Conservation (phyloP, 1,140 invertebrate species). For the Zaprionus ghesquierei region DNA sequence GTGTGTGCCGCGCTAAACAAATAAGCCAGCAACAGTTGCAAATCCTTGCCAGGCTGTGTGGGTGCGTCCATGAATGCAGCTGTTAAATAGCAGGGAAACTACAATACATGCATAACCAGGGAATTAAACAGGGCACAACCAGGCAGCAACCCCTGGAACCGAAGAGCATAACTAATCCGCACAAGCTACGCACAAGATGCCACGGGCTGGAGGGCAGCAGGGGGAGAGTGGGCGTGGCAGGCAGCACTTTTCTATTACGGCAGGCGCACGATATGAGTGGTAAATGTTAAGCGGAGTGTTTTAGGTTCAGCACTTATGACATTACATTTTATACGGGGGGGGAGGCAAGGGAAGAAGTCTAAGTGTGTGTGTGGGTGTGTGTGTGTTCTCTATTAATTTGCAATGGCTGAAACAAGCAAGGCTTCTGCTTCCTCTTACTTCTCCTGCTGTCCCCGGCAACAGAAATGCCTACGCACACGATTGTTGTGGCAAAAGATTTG, state of each 20-base stretch:
- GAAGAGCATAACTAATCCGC: slow-evolving; percentile 78
- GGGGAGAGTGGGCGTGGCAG: not conserved
- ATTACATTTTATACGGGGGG: slow-evolving; percentile 68
- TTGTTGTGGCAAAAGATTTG: slow-evolving; percentile 75
- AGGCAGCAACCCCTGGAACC: slow-evolving; percentile 30
- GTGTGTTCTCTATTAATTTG: slow-evolving; percentile 76
- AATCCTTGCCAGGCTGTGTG: slow-evolving; percentile 22
- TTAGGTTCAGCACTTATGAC: slow-evolving; percentile 79
- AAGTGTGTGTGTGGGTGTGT: slow-evolving; percentile 17
- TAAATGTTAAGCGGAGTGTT: slow-evolving; percentile 73
- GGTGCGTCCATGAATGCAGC: slow-evolving; percentile 72
- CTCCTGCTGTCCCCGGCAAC: slow-evolving; percentile 1
- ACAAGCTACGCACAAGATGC: slow-evolving; percentile 27
- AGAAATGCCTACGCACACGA: slow-evolving; percentile 54
- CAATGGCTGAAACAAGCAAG: slow-evolving; percentile 52
- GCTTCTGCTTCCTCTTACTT: too few species aligned
- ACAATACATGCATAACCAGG: slow-evolving; percentile 74
- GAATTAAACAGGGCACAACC: slow-evolving; percentile 59
- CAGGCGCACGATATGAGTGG: slow-evolving; percentile 41
- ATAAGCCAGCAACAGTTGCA: slow-evolving; percentile 42
- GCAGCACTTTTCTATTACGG: slow-evolving; percentile 53
- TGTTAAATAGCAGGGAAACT: slow-evolving; percentile 63
- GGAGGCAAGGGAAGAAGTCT: slow-evolving; percentile 4
- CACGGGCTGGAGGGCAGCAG: not conserved
- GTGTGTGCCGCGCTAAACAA: slow-evolving; percentile 35